Conservation (phyloP, 2,797 vertebrate genomes). For the Bovichtus variegatus region DNA sequence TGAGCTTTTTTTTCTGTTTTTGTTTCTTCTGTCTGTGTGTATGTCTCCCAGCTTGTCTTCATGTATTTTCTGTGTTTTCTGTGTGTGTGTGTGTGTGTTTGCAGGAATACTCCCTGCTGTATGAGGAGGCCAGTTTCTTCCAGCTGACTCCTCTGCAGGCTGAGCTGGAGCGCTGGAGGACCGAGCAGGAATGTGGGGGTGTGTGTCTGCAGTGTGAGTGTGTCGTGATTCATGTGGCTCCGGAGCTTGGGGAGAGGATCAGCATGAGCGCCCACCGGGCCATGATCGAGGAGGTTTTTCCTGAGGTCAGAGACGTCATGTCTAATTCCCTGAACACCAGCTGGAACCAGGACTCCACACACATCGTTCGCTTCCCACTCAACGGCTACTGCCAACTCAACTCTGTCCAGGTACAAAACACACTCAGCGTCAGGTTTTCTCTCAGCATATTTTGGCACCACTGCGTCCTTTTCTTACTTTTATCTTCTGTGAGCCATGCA, state of each 20-base stretch:
- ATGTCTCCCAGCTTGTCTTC: background rate
- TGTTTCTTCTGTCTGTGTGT: slow-evolving; percentile 1
- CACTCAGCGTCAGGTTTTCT: background rate
- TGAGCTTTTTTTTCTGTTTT: background rate
- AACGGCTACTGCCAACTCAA: slow-evolving; percentile 94
- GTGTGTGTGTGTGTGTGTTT: slow-evolving; percentile 14
- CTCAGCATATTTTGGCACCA: background rate
- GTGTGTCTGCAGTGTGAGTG: slow-evolving; percentile 90
- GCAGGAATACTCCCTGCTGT: slow-evolving; percentile 95
- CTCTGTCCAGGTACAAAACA: slow-evolving; percentile 92
- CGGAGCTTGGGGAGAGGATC: slow-evolving; percentile 93
- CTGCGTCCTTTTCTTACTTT: background rate
- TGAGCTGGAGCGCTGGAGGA: slow-evolving; percentile 93
- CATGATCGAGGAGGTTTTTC: slow-evolving; percentile 94
- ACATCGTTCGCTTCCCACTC: slow-evolving; percentile 93
- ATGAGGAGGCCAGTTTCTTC: slow-evolving; percentile 96
- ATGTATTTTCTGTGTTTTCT: background rate
- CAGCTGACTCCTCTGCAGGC: slow-evolving; percentile 93
- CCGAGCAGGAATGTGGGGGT: slow-evolving; percentile 85
- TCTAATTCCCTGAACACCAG: slow-evolving; percentile 89
- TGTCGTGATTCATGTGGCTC: slow-evolving; percentile 92
- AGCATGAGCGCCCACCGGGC: slow-evolving; percentile 90
- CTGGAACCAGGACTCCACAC: slow-evolving; percentile 92
- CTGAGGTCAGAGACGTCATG: slow-evolving; percentile 92
- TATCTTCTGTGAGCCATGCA: background rate